phyloP scores from a whole-genome alignment of 2,888 invertebrate species.

The Epirrita christyi region DNA sequence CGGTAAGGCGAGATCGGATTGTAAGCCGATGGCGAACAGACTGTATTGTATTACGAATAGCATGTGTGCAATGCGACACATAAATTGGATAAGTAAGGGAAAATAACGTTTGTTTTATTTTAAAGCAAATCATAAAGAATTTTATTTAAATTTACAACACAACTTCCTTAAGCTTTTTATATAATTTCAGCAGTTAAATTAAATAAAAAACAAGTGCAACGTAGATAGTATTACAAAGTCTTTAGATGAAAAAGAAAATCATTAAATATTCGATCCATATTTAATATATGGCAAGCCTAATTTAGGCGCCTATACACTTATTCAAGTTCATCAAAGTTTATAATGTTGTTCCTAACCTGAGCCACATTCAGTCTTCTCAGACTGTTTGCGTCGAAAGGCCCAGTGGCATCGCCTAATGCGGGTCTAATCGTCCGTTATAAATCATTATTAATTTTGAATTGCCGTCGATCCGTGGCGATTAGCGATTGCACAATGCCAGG shows the following conservation, averaged over 20 bases:
- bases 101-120: not conserved
- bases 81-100: too few species aligned
- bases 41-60: constrained; percentile 24
- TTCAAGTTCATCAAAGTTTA: not conserved
- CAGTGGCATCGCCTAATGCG: constrained; percentile 64
- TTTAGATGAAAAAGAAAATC: too few species aligned
- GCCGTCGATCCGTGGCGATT: constrained; percentile 78
- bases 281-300: too few species aligned
- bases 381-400: constrained; percentile 50
- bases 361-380: not conserved
- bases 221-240: too few species aligned
- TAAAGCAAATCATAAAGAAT: not conserved
- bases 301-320: not conserved
- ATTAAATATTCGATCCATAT: too few species aligned
- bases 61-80: not conserved
- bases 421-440: constrained; percentile 79
- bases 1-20: constrained; percentile 66
- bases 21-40: constrained; percentile 47
- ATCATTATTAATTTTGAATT: constrained; percentile 82
- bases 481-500: constrained; percentile 80
- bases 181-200: too few species aligned
- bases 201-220: too few species aligned
- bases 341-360: not conserved
- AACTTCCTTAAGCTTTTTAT: too few species aligned
- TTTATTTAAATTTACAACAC: not conserved